These are phyloP conservation scores for Patiria miniata DNA, from an alignment of 35 echinoderm and acorn worm genomes.

Conservation along the genomic window DNA sequence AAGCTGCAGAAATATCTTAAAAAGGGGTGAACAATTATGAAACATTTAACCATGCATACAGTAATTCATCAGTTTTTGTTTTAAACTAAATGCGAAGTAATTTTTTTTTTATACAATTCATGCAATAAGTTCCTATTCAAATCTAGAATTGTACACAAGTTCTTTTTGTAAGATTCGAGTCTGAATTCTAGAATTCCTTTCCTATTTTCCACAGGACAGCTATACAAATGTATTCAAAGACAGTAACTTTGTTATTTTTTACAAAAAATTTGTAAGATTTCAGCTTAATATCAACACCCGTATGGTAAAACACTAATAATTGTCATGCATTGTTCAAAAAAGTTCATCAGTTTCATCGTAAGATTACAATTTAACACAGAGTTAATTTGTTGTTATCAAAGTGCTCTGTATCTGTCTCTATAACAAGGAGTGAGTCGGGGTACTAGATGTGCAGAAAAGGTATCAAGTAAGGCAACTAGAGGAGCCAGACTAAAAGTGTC, in stretches of 20 bases:
- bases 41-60: conserved; percentile 26
- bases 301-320: conserved; percentile 26
- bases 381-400: conserved; percentile 15
- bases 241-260: conserved; percentile 31
- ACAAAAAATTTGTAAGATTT: conserved; percentile 18
- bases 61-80: not conserved
- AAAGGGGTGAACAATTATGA: not conserved
- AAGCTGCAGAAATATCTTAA: not conserved
- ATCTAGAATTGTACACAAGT: conserved; percentile 4
- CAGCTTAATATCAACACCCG: conserved; percentile 27
- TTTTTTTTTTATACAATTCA: conserved; percentile 3
- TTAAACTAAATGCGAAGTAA: conserved; percentile 19
- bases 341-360: not conserved
- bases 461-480: conserved; percentile 25
- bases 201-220: conserved; percentile 18
- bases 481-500: conserved; percentile 20
- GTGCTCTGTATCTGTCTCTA: conserved; percentile 23
- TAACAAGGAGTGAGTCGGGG: conserved; percentile 20
- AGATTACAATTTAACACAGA: conserved; percentile 7
- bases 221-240: conserved; percentile 34
- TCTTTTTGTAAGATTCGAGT: not conserved
- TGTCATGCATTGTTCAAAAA: conserved; percentile 28
- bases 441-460: conserved; percentile 25
- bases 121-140: not conserved
- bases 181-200: not conserved